Conservation (phyloP, 2,797 vertebrate species). For the Heterohyrax brucei region DNA sequence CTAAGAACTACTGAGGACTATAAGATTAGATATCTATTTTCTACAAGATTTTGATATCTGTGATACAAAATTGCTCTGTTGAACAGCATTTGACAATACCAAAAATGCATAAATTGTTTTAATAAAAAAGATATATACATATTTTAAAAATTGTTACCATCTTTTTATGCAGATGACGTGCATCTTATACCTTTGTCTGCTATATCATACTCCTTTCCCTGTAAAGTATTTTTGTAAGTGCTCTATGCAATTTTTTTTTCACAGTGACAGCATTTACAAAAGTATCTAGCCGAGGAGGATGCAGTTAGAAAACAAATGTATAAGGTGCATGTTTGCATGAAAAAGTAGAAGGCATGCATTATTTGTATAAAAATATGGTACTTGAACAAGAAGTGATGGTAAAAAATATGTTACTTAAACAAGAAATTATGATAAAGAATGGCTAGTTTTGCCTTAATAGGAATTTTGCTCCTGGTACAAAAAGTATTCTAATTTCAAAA, state of each 20-base stretch:
- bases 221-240: too few relatives aligned
- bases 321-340: too few relatives aligned
- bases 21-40: background rate
- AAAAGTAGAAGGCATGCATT: too few relatives aligned
- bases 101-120: background rate
- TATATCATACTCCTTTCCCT: too few relatives aligned
- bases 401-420: background rate
- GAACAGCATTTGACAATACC: background rate
- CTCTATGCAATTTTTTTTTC: too few relatives aligned
- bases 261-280: too few relatives aligned
- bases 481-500: background rate
- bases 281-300: too few relatives aligned
- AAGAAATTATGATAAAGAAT: conserved; percentile 9
- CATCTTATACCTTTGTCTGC: too few relatives aligned
- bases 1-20: background rate
- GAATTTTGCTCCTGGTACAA: background rate
- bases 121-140: background rate
- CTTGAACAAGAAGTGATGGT: background rate
- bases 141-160: background rate
- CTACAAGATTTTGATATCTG: background rate
- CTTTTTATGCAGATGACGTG: too few relatives aligned
- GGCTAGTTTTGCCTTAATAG: background rate
- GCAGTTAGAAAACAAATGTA: too few relatives aligned
- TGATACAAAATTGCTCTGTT: background rate
- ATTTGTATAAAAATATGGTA: too few relatives aligned